Evolutionary conservation across 2,888 invertebrate species (phyloP).

Genomic region (Tenthredo amoena): DNA sequence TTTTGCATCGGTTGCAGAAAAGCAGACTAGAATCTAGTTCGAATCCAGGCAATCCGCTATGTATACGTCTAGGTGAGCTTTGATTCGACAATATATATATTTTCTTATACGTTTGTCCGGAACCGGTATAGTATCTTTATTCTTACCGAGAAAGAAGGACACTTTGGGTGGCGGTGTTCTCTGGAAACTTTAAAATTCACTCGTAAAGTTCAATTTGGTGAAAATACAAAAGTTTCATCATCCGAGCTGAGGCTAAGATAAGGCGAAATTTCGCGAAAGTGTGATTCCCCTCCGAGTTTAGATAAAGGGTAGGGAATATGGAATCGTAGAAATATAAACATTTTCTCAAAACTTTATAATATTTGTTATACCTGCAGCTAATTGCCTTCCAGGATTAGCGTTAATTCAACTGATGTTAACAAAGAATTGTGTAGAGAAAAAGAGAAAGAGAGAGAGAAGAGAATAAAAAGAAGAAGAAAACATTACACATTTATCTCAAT

Average conservation of each 20-base stretch:
- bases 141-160: not conserved
- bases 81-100: not conserved
- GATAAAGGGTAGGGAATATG: not conserved
- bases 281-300: not conserved
- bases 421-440: not conserved
- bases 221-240: conserved; percentile 65
- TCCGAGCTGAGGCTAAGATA: conserved; percentile 5
- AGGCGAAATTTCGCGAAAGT: not conserved
- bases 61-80: not conserved
- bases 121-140: not conserved
- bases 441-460: not conserved
- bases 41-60: not conserved
- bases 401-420: not conserved
- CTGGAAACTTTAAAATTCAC: conserved; percentile 57
- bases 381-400: not conserved
- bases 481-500: conserved; percentile 31
- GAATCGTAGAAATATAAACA: not conserved
- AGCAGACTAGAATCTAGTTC: not conserved
- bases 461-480: conserved; percentile 16
- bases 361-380: not conserved
- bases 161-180: not conserved
- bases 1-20: not conserved
- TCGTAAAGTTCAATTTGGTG: conserved; percentile 70
- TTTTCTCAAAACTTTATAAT: not conserved
- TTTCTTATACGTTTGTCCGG: not conserved